phyloP scores from a whole-genome alignment of 2,113 vertebrate genomes.

The Tupaia chinensis region DNA sequence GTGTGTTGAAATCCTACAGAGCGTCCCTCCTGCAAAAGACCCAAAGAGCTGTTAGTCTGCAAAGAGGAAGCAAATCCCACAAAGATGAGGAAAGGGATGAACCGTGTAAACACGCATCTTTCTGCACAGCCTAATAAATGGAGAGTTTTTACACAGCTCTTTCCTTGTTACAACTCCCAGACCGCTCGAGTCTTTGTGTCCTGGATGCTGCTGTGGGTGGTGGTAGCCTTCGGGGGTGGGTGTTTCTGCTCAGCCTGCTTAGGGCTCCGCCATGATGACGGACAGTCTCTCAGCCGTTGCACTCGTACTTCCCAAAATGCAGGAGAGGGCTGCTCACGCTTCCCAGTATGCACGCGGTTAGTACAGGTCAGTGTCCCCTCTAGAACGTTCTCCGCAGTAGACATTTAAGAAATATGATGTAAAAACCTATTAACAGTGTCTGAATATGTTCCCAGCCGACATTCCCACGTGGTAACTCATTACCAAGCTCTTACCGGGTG shows the following conservation, averaged over 20 bases:
- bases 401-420: not conserved
- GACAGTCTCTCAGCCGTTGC: not conserved
- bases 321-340: not conserved
- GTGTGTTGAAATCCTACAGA: not conserved
- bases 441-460: not conserved
- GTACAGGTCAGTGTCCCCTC: not conserved
- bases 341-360: not conserved
- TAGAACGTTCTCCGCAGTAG: not conserved
- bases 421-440: not conserved
- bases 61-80: too few relatives aligned
- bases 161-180: not conserved
- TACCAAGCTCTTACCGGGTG: not conserved
- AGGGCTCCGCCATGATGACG: not conserved
- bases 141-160: not conserved
- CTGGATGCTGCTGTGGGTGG: not conserved
- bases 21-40: not conserved
- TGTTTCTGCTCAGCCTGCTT: not conserved
- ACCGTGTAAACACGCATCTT: fast-evolving
- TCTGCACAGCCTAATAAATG: not conserved
- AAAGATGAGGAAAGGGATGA: fast-evolving
- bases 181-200: not conserved
- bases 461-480: not conserved
- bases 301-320: not conserved
- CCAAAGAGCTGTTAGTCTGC: not conserved
- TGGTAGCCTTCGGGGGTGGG: too few relatives aligned